A percentile compares a stretch with the other conserved stretches of the same genome.
phyloP scores from a whole-genome alignment of 1,140 invertebrate genomes.

The Protaetia brevitarsis region DNA sequence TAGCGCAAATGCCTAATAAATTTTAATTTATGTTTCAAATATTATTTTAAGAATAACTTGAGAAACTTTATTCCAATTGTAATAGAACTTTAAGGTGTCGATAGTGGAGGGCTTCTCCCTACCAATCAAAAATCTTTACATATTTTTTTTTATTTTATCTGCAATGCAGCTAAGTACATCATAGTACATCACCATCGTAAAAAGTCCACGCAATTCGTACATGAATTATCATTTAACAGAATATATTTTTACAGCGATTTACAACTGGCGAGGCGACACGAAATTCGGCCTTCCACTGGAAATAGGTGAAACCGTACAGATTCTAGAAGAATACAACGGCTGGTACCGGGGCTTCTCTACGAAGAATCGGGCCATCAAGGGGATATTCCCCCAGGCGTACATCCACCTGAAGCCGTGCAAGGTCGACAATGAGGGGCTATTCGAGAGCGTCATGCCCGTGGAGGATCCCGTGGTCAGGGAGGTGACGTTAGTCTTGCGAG shows the following conservation, averaged over 20 bases:
- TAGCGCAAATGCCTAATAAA: too few relatives aligned
- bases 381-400: constrained; percentile 80
- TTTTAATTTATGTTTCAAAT: too few relatives aligned
- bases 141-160: too few relatives aligned
- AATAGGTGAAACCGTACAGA: constrained; percentile 88
- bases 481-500: constrained; percentile 84
- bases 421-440: constrained; percentile 69
- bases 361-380: constrained; percentile 76
- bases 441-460: constrained; percentile 66
- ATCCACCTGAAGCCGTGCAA: constrained; percentile 74
- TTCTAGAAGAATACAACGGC: constrained; percentile 83
- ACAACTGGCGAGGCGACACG: constrained; percentile 84
- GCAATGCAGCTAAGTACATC: too few relatives aligned
- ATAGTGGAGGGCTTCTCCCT: too few relatives aligned
- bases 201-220: background rate
- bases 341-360: constrained; percentile 85
- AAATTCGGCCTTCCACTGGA: constrained; percentile 77
- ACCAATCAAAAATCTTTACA: too few relatives aligned
- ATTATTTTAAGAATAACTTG: too few relatives aligned
- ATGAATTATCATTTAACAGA: background rate
- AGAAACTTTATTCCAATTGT: too few relatives aligned
- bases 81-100: too few relatives aligned
- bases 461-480: constrained; percentile 87
- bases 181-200: background rate
- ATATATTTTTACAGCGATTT: constrained; percentile 69